Evolutionary conservation across 2,888 invertebrate species (phyloP), one percentile per base, ranked within the genome.

Genomic region (Tetrapedia diversipes): DNA sequence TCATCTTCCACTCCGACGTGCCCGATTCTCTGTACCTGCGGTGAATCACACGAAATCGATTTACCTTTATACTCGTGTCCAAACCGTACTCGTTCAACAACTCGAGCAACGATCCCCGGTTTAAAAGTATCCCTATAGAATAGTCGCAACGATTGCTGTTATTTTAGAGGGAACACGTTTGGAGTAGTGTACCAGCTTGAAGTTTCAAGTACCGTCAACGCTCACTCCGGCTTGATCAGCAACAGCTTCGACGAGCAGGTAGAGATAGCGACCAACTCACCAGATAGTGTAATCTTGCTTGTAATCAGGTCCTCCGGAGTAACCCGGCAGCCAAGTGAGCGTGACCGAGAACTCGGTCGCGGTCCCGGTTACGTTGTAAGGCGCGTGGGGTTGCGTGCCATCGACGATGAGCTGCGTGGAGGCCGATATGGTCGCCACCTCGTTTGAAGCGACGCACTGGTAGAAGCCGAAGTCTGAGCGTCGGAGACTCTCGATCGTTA

Each of bases 341-440:
- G 97, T 97, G 75, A 98, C 98, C 77, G 97, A 95, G 92, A 98
- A 98, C 92, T 97, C 96, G 0, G 96, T 96, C 51, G 98, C 96
- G 56, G 96, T 95, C 45, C 97, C 98, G 32, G 97, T 96, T 75
- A 99, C 95, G 92, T 99, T 99, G 93, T 97, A 97, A 0, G 99
- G 99, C 51, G 99, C 98, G 93, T 99, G 98, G 19, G 98, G 98
- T 89, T 98, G 98, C 19, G 98, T 98, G 78, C 98, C 98, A 92
- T 97, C 97, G 84, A 98, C 96, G 85, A 97, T 97, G 76, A 98
- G 93, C 91, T 97, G 97, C 60, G 97, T 97, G 83, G 96, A 95
- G 24, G 97, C 96, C 70, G 98, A 96, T 91, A 98, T 96, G n/a
- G 97, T 98, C 53, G 98, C 98, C 86, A 98, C 98, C 93, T 98